These are phyloP conservation scores for Phaethon lepturus DNA, from an alignment of 2,113 vertebrate genomes.

Conservation along the genomic window DNA sequence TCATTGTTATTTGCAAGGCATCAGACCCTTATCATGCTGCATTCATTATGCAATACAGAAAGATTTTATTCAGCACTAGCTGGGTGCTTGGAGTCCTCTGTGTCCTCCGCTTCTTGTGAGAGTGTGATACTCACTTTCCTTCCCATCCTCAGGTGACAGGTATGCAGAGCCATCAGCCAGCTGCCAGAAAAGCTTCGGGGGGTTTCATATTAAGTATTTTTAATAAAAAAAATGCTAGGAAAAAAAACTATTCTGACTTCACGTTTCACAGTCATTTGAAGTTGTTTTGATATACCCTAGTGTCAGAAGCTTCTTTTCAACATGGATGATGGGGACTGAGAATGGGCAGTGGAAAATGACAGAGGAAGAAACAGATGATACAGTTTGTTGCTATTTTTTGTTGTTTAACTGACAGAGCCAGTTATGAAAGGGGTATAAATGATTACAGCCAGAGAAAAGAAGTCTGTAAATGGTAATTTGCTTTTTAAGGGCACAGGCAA, in stretches of 20 bases:
- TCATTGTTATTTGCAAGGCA: neutral
- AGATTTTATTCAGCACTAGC: neutral
- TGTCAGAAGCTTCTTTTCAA: neutral
- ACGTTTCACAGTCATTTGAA: neutral
- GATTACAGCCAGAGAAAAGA: neutral
- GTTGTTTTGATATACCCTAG: neutral
- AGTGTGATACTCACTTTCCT: neutral
- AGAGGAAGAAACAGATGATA: neutral
- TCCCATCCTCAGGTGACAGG: neutral
- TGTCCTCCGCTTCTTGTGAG: neutral
- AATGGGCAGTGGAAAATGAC: neutral
- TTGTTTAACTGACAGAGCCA: neutral
- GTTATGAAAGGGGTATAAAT: neutral
- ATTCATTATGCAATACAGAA: neutral
- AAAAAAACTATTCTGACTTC: neutral
- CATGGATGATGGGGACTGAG: neutral
- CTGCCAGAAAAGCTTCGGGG: neutral
- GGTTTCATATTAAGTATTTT: neutral
- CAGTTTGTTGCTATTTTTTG: neutral
- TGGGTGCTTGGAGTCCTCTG: neutral
- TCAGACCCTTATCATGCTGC: accelerated
- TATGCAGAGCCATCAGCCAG: neutral
- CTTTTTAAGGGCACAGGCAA: slow-evolving; percentile 25
- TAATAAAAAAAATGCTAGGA: neutral
- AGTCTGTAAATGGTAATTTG: slow-evolving; percentile 16